Conservation (phyloP, 2,888 invertebrate genomes). For the Chaetogeoica ovagalla region DNA sequence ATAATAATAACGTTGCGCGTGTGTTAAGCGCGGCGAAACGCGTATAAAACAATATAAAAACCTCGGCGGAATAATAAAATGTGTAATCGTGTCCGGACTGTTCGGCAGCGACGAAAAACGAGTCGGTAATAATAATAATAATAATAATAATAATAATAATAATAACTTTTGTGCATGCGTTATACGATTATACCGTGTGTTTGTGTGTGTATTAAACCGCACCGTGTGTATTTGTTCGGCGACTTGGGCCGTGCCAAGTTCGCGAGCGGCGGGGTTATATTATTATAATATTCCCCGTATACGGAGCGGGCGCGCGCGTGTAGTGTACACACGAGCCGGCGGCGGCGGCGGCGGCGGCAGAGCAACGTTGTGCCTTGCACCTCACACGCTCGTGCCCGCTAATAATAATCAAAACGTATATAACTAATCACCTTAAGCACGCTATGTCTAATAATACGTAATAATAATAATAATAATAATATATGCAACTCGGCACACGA, state of each 20-base stretch:
- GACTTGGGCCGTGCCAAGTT: too few relatives aligned
- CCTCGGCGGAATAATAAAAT: too few relatives aligned
- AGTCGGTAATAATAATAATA: too few relatives aligned
- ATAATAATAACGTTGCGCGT: too few relatives aligned
- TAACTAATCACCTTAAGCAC: slow-evolving; percentile 51
- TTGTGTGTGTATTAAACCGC: too few relatives aligned
- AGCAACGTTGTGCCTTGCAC: slow-evolving; percentile 52
- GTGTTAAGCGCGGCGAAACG: too few relatives aligned
- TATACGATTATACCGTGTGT: slow-evolving; percentile 34
- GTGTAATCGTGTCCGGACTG: slow-evolving; percentile 47
- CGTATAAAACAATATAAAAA: slow-evolving; percentile 32
- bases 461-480: slow-evolving; percentile 50
- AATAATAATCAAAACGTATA: slow-evolving; percentile 48
- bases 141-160: slow-evolving; percentile 10
- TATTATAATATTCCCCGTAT: too few relatives aligned
- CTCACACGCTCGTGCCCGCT: slow-evolving; percentile 51
- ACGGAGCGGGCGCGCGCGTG: too few relatives aligned
- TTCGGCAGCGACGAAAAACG: slow-evolving; percentile 45
- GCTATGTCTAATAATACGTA: slow-evolving; percentile 35
- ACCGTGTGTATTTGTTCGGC: too few relatives aligned
- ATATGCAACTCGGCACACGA: slow-evolving; percentile 35
- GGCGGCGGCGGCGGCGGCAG: slow-evolving; percentile 34
- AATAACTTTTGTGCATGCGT: slow-evolving; percentile 52
- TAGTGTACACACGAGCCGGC: background rate
- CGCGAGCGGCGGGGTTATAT: too few relatives aligned